These are phyloP conservation scores for Colistium nudipinnis DNA, from an alignment of 2,113 vertebrate species.

Conservation along the genomic window DNA sequence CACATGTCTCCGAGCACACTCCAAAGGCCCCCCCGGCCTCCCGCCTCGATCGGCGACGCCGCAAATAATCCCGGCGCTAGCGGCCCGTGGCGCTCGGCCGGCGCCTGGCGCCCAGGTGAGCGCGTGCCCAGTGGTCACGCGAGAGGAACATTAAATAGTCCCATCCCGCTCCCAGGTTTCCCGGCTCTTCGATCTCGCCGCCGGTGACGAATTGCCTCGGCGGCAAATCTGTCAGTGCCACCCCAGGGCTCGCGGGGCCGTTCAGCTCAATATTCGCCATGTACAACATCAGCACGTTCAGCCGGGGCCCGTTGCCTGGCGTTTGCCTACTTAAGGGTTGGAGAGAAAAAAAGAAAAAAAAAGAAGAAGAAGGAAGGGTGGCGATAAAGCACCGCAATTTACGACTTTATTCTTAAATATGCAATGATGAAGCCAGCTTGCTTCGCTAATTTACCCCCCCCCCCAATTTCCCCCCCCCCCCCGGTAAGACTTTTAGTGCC, in stretches of 20 bases:
- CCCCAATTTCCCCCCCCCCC: too few relatives aligned
- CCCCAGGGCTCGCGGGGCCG: slow-evolving; percentile 56
- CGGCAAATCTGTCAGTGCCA: slow-evolving; percentile 67
- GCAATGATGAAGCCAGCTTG: slow-evolving; percentile 39
- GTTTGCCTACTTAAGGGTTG: slow-evolving; percentile 22
- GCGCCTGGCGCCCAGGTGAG: slow-evolving; percentile 25
- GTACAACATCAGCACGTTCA: slow-evolving; percentile 67
- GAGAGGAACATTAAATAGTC: slow-evolving; percentile 51
- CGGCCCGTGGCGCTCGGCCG: slow-evolving; percentile 39
- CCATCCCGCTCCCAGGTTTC: slow-evolving; percentile 53
- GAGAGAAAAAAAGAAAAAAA: background rate
- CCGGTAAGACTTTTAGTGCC: slow-evolving; percentile 31
- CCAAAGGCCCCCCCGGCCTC: slow-evolving; percentile 50
- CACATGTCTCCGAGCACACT: slow-evolving; percentile 65
- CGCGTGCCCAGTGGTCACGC: slow-evolving; percentile 19
- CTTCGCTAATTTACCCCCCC: slow-evolving; percentile 39
- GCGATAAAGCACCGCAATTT: slow-evolving; percentile 36
- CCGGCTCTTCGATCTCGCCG: slow-evolving; percentile 68
- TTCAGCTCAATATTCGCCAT: slow-evolving; percentile 69
- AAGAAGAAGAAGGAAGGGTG: background rate
- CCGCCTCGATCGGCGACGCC: slow-evolving; percentile 54
- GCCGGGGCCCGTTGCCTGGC: slow-evolving; percentile 58
- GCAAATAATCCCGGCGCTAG: slow-evolving; percentile 66
- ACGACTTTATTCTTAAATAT: slow-evolving; percentile 51
- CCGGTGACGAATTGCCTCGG: slow-evolving; percentile 73